These are phyloP conservation scores for Cryptophagus acutangulus DNA, from an alignment of 2,888 invertebrate genomes.

Conservation along the genomic window DNA sequence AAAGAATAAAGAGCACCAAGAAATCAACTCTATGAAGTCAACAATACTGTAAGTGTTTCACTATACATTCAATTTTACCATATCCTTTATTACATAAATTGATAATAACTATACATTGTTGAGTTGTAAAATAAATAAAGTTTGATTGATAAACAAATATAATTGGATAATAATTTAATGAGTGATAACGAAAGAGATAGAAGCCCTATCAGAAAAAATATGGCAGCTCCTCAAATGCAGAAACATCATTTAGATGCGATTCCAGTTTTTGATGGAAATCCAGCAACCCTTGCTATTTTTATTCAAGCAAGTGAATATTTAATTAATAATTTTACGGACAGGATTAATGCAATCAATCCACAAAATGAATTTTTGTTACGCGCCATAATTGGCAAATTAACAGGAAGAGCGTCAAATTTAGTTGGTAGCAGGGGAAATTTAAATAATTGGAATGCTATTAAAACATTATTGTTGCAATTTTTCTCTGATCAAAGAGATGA, in stretches of 20 bases:
- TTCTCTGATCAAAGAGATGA: conserved; percentile 4
- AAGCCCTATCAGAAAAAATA: no score
- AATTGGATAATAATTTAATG: no score
- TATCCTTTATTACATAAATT: no score
- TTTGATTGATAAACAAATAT: no score
- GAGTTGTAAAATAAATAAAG: no score
- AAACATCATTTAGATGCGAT: not conserved
- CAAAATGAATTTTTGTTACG: conserved; percentile 5
- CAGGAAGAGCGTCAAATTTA: not conserved
- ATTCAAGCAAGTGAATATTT: conserved; percentile 3
- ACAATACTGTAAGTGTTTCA: no score
- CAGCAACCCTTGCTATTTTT: conserved; percentile 4
- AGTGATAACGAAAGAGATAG: no score
- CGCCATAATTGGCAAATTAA: not conserved
- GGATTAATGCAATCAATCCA: not conserved
- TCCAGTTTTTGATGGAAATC: not conserved
- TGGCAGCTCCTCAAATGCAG: no score
- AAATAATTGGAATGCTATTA: conserved; percentile 2
- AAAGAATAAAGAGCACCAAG: no score
- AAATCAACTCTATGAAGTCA: no score
- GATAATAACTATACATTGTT: no score
- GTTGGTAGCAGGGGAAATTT: conserved; percentile 2
- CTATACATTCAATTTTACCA: no score
- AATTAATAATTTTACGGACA: conserved; percentile 2
- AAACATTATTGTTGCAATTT: conserved; percentile 5